phyloP scores from a whole-genome alignment of 2,113 vertebrate species.

The Casuarius casuarius region DNA sequence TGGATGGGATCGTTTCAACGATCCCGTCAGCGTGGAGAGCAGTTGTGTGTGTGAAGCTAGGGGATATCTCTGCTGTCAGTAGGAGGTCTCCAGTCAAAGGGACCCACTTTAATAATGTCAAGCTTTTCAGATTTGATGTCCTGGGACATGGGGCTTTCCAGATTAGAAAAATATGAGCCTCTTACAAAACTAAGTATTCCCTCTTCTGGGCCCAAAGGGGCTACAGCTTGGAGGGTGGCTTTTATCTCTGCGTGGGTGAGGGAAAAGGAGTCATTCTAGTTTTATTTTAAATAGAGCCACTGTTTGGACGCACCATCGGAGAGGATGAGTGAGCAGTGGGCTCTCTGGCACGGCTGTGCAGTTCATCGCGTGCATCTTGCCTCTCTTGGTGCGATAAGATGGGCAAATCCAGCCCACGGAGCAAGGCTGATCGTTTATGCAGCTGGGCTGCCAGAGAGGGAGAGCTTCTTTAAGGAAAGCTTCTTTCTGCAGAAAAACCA shows the following conservation, averaged over 20 bases:
- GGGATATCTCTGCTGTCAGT: slow-evolving; percentile 3
- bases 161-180: not conserved
- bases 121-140: not conserved
- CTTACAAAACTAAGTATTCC: not conserved
- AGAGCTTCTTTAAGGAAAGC: not conserved
- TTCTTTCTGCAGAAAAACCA: not conserved
- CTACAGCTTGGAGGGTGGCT: rapidly evolving
- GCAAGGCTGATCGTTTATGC: not conserved
- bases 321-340: not conserved
- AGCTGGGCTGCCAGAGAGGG: not conserved
- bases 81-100: not conserved
- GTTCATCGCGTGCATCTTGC: not conserved
- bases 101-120: not conserved
- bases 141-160: not conserved
- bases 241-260: not conserved
- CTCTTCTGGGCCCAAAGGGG: not conserved
- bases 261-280: not conserved
- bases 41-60: not conserved
- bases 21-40: not conserved
- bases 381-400: not conserved
- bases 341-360: not conserved
- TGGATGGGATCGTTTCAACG: not conserved
- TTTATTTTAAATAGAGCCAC: not conserved
- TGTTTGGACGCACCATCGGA: rapidly evolving
- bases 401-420: not conserved